These are phyloP conservation scores for Bombycilla garrulus DNA, from an alignment of 2,113 vertebrate species.

Conservation along the genomic window DNA sequence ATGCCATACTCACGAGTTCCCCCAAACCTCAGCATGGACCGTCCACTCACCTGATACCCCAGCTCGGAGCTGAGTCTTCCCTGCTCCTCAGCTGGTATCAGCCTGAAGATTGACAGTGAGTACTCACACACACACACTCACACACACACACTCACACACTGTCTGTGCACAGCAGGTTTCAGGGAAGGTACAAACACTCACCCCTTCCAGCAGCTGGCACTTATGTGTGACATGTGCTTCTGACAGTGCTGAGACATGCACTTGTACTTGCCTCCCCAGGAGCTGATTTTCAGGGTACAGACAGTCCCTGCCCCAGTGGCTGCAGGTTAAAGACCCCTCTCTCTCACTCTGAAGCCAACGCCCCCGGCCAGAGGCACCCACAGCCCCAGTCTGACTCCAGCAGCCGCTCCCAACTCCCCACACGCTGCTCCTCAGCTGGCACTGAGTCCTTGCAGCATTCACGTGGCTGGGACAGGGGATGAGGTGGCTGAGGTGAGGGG, in stretches of 20 bases:
- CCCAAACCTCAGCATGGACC: neutral
- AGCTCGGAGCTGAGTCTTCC: neutral
- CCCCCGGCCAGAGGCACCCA: neutral
- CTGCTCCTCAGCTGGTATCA: neutral
- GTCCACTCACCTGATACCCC: neutral
- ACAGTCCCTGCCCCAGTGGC: neutral
- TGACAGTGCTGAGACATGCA: neutral
- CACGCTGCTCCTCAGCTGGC: neutral
- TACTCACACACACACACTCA: neutral
- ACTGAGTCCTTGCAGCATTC: neutral
- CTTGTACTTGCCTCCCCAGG: neutral
- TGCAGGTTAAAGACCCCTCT: neutral
- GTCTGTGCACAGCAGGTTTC: neutral
- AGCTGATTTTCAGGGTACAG: neutral
- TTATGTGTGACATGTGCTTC: neutral
- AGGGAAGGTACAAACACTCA: neutral
- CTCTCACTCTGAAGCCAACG: neutral
- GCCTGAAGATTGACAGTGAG: neutral
- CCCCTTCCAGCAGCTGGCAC: neutral
- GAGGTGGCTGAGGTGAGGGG: neutral
- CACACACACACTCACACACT: neutral
- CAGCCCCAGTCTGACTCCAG: neutral
- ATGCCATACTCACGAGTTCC: fast-evolving
- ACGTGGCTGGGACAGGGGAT: neutral
- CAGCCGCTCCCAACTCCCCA: neutral